A percentile compares a stretch with the other conserved stretches of the same genome.
These are phyloP conservation scores for Drosophila lacertosa DNA, from an alignment of 1,140 invertebrate genomes.

Conservation along the genomic window DNA sequence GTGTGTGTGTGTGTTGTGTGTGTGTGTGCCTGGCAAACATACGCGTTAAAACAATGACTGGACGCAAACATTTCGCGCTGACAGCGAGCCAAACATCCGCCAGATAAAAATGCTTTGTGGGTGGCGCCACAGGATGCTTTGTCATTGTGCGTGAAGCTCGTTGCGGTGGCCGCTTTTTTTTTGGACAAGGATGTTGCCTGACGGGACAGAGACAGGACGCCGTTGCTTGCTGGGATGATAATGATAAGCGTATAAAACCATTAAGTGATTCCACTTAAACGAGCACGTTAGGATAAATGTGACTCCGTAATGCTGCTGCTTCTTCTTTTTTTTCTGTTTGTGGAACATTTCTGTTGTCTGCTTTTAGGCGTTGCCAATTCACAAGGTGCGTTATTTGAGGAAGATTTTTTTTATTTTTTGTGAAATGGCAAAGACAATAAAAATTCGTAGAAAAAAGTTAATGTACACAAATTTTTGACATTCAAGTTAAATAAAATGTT, in stretches of 20 bases:
- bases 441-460: background rate
- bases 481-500: no score
- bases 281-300: conserved; percentile 72
- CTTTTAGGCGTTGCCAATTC: conserved; percentile 11
- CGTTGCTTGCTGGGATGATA: conserved; percentile 53
- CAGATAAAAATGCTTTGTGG: conserved; percentile 66
- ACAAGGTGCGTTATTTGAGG: background rate
- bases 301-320: conserved; percentile 9
- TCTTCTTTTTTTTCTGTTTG: background rate
- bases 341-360: conserved; percentile 2
- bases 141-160: conserved; percentile 28
- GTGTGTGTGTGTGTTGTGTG: conserved; percentile 1
- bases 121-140: conserved; percentile 17
- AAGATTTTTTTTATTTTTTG: no score
- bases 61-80: conserved; percentile 67
- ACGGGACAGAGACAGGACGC: background rate
- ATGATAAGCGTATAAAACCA: conserved; percentile 82
- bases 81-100: conserved; percentile 79
- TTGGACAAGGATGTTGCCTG: conserved; percentile 5
- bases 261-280: conserved; percentile 81
- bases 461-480: no score
- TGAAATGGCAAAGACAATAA: conserved; percentile 11
- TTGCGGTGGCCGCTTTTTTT: no score
- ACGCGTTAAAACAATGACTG: conserved; percentile 78
- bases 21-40: conserved; percentile 38